phyloP scores from a whole-genome alignment of 2,113 vertebrate species.

The Arothron firmamentum region DNA sequence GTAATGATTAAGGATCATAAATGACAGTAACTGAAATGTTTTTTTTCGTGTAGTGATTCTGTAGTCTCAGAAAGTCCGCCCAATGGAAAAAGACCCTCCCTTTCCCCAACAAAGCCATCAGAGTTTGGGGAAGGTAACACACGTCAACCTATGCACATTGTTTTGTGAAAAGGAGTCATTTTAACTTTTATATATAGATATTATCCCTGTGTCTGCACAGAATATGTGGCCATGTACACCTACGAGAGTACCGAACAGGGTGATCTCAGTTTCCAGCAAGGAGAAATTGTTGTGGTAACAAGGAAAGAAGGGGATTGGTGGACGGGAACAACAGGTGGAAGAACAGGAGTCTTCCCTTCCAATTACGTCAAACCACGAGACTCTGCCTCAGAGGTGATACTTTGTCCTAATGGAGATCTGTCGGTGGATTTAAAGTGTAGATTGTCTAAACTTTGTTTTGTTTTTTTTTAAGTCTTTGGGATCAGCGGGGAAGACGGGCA shows the following conservation, averaged over 20 bases:
- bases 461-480: slow-evolving; percentile 79
- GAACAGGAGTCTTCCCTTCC: slow-evolving; percentile 95
- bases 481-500: slow-evolving; percentile 91
- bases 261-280: slow-evolving; percentile 97
- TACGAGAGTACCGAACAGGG: slow-evolving; percentile 98
- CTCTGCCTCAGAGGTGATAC: slow-evolving; percentile 84
- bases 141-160: background rate
- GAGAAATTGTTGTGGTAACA: slow-evolving; percentile 92
- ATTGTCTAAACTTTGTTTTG: background rate
- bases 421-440: background rate
- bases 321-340: slow-evolving; percentile 89
- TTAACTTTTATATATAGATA: background rate
- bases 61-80: slow-evolving; percentile 89
- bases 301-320: slow-evolving; percentile 99
- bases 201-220: slow-evolving; percentile 58
- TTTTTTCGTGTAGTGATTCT: slow-evolving; percentile 75
- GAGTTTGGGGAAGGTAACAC: slow-evolving; percentile 86
- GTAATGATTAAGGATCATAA: background rate
- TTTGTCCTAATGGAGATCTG: rapidly evolving
- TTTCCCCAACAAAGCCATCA: slow-evolving; percentile 83
- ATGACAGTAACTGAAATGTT: background rate
- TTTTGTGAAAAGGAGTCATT: background rate
- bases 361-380: slow-evolving; percentile 98
- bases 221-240: slow-evolving; percentile 97
- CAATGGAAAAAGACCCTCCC: slow-evolving; percentile 86